Conservation (phyloP, 2,797 vertebrate genomes). For the Garrulus glandarius region DNA sequence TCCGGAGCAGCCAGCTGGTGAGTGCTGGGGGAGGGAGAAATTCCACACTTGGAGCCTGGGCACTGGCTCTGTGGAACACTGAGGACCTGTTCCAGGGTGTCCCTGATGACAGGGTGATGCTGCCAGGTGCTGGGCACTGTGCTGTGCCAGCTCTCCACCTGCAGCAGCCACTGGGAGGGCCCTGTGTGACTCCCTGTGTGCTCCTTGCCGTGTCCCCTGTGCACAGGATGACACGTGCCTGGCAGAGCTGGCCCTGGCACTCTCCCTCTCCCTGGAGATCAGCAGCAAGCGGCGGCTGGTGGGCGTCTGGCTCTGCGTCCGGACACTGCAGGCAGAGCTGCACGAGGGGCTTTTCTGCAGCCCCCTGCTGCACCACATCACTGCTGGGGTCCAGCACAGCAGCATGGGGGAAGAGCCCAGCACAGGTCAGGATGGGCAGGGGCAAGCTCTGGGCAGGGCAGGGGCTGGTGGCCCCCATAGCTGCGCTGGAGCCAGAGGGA, state of each 20-base stretch:
- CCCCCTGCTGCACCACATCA: constrained; percentile 70
- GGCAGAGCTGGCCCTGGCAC: constrained; percentile 87
- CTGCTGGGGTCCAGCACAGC: not conserved
- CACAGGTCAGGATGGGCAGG: not conserved
- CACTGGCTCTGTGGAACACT: not conserved
- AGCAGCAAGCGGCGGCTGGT: constrained; percentile 79
- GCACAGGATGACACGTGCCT: constrained; percentile 86
- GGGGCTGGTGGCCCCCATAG: not conserved
- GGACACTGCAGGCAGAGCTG: constrained; percentile 88
- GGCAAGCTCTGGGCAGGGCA: not conserved
- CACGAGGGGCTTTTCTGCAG: constrained; percentile 92
- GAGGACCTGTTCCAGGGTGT: not conserved
- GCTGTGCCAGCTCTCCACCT: not conserved
- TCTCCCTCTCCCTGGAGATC: constrained; percentile 86
- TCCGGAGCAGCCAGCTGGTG: constrained; percentile 93
- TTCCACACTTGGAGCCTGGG: rapidly evolving
- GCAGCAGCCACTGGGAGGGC: not conserved
- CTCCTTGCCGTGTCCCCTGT: not conserved
- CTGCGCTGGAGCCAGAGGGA: not conserved
- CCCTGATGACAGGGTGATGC: not conserved
- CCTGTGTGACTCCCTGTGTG: not conserved
- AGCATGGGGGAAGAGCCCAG: not conserved
- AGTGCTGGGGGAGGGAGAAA: constrained; percentile 31
- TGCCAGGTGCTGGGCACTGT: not conserved
- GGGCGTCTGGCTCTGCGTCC: constrained; percentile 76